These are phyloP conservation scores for Cryptus viduatorius DNA, from an alignment of 2,888 invertebrate genomes.

Conservation along the genomic window DNA sequence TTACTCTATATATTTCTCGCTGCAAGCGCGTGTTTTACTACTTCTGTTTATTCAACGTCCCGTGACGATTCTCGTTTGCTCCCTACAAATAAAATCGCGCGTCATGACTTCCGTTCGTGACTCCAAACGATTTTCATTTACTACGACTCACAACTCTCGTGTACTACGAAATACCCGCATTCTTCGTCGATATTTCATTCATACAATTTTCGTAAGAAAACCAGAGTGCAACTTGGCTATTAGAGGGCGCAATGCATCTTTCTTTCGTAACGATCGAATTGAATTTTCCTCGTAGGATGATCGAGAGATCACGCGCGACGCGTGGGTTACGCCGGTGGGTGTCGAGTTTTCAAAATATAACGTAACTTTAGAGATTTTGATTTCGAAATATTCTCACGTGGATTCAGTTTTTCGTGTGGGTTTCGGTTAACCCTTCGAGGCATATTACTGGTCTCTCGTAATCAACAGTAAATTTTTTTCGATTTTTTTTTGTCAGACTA, in stretches of 20 bases:
- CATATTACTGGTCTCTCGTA: not conserved
- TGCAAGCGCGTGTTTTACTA: constrained; percentile 29
- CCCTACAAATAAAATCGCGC: constrained; percentile 47
- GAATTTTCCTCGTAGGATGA: constrained; percentile 28
- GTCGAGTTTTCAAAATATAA: constrained; percentile 46
- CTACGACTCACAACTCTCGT: not conserved
- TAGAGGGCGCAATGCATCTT: constrained; percentile 13
- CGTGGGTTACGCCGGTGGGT: constrained; percentile 49
- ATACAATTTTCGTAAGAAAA: constrained; percentile 21
- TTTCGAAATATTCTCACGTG: constrained; percentile 36
- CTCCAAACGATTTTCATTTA: constrained; percentile 15
- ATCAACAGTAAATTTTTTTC: not conserved
- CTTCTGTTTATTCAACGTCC: constrained; percentile 59
- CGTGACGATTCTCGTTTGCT: constrained; percentile 69
- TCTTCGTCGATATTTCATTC: constrained; percentile 1
- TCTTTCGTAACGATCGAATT: constrained; percentile 32
- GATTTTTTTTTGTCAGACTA: not conserved
- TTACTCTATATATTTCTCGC: constrained; percentile 4
- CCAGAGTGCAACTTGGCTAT: not conserved
- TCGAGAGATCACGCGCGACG: not conserved
- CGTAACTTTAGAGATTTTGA: constrained; percentile 6
- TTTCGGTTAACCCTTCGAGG: not conserved
- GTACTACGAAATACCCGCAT: not conserved
- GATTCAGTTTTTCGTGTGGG: not conserved
- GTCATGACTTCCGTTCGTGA: constrained; percentile 61